Conservation (phyloP, 2,113 vertebrate genomes). For the Elaphurus davidianus region DNA sequence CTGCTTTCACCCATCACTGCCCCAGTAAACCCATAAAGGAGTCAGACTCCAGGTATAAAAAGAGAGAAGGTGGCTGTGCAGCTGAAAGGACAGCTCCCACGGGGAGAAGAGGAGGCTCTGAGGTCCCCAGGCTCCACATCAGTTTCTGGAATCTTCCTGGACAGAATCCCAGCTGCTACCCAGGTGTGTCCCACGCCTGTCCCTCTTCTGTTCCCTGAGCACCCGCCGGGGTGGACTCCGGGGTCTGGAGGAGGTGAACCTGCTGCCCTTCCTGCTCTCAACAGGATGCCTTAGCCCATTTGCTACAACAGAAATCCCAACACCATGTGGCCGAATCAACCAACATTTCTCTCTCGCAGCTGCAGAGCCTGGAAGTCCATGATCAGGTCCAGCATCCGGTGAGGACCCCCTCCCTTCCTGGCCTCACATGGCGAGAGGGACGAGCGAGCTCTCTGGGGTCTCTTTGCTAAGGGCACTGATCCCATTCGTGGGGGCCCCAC, state of each 20-base stretch:
- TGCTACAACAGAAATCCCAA: neutral
- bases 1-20: neutral
- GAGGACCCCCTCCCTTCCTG: neutral
- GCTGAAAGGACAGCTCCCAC: neutral
- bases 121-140: neutral
- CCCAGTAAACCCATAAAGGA: neutral
- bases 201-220: neutral
- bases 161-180: neutral
- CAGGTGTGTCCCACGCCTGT: neutral
- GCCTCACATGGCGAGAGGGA: rapidly evolving
- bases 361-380: neutral
- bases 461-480: neutral
- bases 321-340: rapidly evolving
- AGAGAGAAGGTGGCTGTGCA: neutral
- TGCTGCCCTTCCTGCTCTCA: neutral
- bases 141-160: neutral
- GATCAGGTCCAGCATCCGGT: neutral
- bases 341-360: rapidly evolving
- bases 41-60: neutral
- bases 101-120: neutral
- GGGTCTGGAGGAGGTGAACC: neutral
- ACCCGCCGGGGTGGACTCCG: rapidly evolving
- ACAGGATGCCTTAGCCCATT: neutral
- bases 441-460: neutral
- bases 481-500: neutral